Conservation (phyloP, 1,140 invertebrate genomes). For the Cylas formicarius region DNA sequence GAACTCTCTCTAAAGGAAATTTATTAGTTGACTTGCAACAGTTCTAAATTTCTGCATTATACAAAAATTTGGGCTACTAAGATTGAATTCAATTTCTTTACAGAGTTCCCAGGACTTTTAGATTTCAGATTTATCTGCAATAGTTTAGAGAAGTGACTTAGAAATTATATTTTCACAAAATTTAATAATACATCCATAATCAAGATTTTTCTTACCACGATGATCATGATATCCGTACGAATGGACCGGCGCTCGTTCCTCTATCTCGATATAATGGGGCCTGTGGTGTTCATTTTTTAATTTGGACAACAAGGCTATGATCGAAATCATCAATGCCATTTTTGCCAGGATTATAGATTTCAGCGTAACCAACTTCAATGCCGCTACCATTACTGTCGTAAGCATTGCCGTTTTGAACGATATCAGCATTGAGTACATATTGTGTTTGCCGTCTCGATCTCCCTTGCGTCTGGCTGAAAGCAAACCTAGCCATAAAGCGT, state of each 20-base stretch:
- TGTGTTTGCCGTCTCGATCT: slow-evolving; percentile 1
- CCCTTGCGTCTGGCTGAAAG: no score
- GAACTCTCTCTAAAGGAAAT: no score
- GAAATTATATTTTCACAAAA: no score
- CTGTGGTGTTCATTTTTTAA: slow-evolving; percentile 1
- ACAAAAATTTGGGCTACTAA: no score
- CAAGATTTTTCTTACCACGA: slow-evolving; percentile 12
- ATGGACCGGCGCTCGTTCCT: slow-evolving; percentile 12
- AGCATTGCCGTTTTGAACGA: slow-evolving; percentile 55
- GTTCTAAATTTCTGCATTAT: no score
- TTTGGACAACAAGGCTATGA: slow-evolving; percentile 44
- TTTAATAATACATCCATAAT: no score
- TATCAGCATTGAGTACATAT: slow-evolving; percentile 51
- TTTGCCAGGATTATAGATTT: slow-evolving; percentile 57
- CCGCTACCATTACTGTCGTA: slow-evolving; percentile 48
- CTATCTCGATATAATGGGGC: slow-evolving; percentile 23
- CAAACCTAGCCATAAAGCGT: no score
- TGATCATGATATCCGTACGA: slow-evolving; percentile 4
- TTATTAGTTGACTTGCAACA: no score
- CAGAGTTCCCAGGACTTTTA: no score
- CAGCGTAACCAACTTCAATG: slow-evolving; percentile 51
- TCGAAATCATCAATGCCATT: slow-evolving; percentile 51
- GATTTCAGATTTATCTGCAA: no score
- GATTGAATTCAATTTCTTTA: no score
- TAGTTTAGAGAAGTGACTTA: no score